A percentile compares a stretch with the other conserved stretches of the same genome.
These are phyloP conservation scores for Hirtodrosophila duncani DNA, from an alignment of 2,888 invertebrate species.

Conservation along the genomic window DNA sequence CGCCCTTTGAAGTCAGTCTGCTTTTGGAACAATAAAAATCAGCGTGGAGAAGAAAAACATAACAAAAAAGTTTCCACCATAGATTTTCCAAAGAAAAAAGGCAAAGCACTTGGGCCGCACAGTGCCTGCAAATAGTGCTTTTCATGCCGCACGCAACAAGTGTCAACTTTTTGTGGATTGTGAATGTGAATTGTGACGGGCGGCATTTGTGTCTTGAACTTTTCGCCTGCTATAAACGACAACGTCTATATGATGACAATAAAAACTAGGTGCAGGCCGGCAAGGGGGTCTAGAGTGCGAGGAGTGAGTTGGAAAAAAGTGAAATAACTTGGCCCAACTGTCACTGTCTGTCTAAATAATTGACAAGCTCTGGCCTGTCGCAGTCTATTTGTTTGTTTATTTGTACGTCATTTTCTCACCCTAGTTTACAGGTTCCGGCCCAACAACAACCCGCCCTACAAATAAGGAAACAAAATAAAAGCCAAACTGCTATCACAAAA, in stretches of 20 bases:
- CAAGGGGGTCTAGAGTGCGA: too few species aligned
- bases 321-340: slow-evolving; percentile 23
- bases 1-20: slow-evolving; percentile 50
- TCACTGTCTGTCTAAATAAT: slow-evolving; percentile 65
- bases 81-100: slow-evolving; percentile 40
- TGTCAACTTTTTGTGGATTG: slow-evolving; percentile 64
- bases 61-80: slow-evolving; percentile 42
- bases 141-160: slow-evolving; percentile 64
- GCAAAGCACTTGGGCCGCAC: slow-evolving; percentile 22
- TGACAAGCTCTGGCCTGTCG: slow-evolving; percentile 31
- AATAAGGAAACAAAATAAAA: too few species aligned
- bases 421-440: slow-evolving; percentile 52
- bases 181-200: slow-evolving; percentile 39
- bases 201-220: slow-evolving; percentile 57
- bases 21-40: slow-evolving; percentile 50
- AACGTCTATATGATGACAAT: slow-evolving; percentile 64
- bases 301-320: too few species aligned
- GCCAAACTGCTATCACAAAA: slow-evolving; percentile 63
- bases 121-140: slow-evolving; percentile 19
- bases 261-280: too few species aligned
- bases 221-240: slow-evolving; percentile 42
- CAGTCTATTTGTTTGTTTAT: slow-evolving; percentile 49
- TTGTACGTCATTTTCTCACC: slow-evolving; percentile 65
- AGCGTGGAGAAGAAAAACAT: too few species aligned
- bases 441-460: slow-evolving; percentile 39